Evolutionary conservation across 2,888 invertebrate species (phyloP).

Genomic region (Drosophila mettleri): DNA sequence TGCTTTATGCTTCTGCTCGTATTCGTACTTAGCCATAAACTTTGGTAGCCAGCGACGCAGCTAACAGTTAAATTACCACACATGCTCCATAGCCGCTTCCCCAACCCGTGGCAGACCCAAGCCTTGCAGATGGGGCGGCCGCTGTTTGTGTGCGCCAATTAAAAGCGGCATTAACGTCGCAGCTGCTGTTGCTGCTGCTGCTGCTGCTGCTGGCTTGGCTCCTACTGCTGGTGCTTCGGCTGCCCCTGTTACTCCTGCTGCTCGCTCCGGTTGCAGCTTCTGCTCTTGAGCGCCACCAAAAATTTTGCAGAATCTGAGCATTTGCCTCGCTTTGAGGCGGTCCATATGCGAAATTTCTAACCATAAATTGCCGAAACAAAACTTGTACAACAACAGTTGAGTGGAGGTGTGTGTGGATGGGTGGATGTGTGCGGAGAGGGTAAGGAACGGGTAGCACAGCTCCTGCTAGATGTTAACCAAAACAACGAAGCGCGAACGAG

Average conservation of each 20-base stretch:
- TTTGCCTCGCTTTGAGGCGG: slow-evolving; percentile 29
- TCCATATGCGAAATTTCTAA: slow-evolving; percentile 76
- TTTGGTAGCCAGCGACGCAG: slow-evolving; percentile 76
- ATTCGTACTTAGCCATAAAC: slow-evolving; percentile 79
- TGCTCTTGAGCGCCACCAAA: slow-evolving; percentile 67
- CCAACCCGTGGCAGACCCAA: neutral
- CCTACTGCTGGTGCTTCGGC: neutral
- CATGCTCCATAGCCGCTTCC: slow-evolving; percentile 65
- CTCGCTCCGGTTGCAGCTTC: slow-evolving; percentile 24
- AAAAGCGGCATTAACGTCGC: slow-evolving; percentile 75
- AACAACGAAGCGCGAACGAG: slow-evolving; percentile 62
- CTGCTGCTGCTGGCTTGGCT: slow-evolving; percentile 24
- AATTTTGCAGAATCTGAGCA: slow-evolving; percentile 43
- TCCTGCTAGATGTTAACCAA: slow-evolving; percentile 42
- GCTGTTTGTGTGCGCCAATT: slow-evolving; percentile 75
- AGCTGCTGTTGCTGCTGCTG: slow-evolving; percentile 32
- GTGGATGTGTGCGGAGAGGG: neutral
- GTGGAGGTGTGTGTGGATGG: neutral
- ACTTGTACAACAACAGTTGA: slow-evolving; percentile 56
- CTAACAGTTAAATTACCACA: slow-evolving; percentile 81
- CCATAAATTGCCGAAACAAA: slow-evolving; percentile 78
- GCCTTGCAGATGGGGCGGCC: slow-evolving; percentile 22
- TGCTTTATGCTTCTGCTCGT: slow-evolving; percentile 56
- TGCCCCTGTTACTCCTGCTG: slow-evolving; percentile 2
- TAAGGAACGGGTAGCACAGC: neutral